A percentile compares a stretch with the other conserved stretches of the same genome.
phyloP scores from a whole-genome alignment of 2,797 vertebrate species.

The Gymnothorax reevesii region DNA sequence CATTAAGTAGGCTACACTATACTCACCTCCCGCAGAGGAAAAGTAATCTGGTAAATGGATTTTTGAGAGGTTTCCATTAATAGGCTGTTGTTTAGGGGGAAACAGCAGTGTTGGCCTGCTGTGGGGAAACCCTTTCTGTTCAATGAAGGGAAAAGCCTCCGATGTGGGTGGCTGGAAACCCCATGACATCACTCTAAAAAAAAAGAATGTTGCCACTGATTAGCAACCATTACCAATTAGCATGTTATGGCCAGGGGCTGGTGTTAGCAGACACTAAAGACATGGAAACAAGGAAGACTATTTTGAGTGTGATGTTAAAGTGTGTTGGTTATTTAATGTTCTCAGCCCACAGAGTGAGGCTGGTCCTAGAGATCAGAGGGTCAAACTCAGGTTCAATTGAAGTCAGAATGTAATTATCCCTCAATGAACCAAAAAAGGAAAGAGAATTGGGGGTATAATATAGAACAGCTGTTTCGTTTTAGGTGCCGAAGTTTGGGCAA shows the following conservation, averaged over 20 bases:
- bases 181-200: slow-evolving; percentile 65
- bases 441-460: slow-evolving; percentile 71
- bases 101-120: slow-evolving; percentile 60
- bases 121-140: slow-evolving; percentile 69
- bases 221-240: slow-evolving; percentile 74
- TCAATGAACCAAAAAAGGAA: slow-evolving; percentile 76
- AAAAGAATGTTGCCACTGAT: slow-evolving; percentile 70
- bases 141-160: slow-evolving; percentile 54
- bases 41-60: slow-evolving; percentile 55
- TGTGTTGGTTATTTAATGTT: slow-evolving; percentile 63
- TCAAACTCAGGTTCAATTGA: slow-evolving; percentile 81
- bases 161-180: slow-evolving; percentile 63
- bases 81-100: slow-evolving; percentile 48
- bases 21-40: slow-evolving; percentile 45
- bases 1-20: slow-evolving; percentile 65
- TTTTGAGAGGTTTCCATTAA: slow-evolving; percentile 48
- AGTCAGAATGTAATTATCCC: slow-evolving; percentile 85
- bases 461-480: slow-evolving; percentile 79
- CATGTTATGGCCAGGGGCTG: slow-evolving; percentile 30
- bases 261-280: slow-evolving; percentile 36
- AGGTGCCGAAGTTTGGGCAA: slow-evolving; percentile 74
- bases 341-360: slow-evolving; percentile 68
- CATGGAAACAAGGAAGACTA: slow-evolving; percentile 58
- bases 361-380: slow-evolving; percentile 66
- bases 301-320: slow-evolving; percentile 74